phyloP scores from a whole-genome alignment of 2,888 invertebrate genomes.

The Oxystoma pomonae region DNA sequence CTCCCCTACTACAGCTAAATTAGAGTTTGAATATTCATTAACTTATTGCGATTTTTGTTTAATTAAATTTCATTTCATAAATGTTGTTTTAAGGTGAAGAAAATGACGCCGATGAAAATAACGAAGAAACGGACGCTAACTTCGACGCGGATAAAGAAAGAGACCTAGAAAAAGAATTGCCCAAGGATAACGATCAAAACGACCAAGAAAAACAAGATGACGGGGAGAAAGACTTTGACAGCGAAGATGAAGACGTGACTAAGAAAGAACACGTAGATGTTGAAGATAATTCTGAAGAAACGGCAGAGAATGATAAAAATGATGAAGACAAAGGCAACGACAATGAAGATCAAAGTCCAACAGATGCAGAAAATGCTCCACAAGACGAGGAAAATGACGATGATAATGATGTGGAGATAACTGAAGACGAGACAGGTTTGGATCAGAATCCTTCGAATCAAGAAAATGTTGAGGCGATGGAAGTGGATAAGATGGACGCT shows the following conservation, averaged over 20 bases:
- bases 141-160: constrained; percentile 83
- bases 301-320: constrained; percentile 36
- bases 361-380: constrained; percentile 28
- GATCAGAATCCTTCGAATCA: constrained; percentile 44
- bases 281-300: constrained; percentile 41
- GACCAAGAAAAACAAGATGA: constrained; percentile 36
- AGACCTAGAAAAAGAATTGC: constrained; percentile 43
- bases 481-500: constrained; percentile 46
- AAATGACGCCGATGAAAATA: constrained; percentile 52
- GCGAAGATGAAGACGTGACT: constrained; percentile 40
- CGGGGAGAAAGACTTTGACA: constrained; percentile 40
- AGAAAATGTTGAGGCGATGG: constrained; percentile 47
- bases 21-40: too few relatives aligned
- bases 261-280: constrained; percentile 44
- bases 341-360: constrained; percentile 31
- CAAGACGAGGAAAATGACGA: constrained; percentile 36
- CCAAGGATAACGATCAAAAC: constrained; percentile 43
- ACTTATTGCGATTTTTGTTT: too few relatives aligned
- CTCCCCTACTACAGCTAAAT: too few relatives aligned
- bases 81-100: constrained; percentile 43
- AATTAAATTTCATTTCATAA: too few relatives aligned
- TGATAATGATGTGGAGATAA: constrained; percentile 43
- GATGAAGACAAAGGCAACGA: constrained; percentile 37
- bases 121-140: constrained; percentile 65
- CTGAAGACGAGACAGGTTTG: constrained; percentile 39